Evolutionary conservation across 2,797 vertebrate genomes (phyloP).

Genomic region (Fundulus diaphanus): DNA sequence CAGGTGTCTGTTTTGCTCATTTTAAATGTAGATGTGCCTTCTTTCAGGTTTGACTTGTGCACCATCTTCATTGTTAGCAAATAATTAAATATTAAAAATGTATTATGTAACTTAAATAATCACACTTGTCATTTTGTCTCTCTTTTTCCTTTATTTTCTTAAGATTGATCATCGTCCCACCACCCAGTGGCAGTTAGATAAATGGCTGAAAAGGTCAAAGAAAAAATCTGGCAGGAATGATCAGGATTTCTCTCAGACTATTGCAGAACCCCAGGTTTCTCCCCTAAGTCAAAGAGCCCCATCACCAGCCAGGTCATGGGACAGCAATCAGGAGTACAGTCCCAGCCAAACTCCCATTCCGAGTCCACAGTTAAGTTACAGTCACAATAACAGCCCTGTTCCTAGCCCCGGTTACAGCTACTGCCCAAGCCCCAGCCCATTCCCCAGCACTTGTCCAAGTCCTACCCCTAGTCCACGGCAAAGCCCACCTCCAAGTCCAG

Average conservation of each 20-base stretch:
- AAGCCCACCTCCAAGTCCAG: constrained; percentile 59
- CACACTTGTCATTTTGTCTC: constrained; percentile 5
- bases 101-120: neutral
- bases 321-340: constrained; percentile 80
- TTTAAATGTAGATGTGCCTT: neutral
- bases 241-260: constrained; percentile 72
- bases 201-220: constrained; percentile 93
- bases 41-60: neutral
- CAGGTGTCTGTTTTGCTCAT: no score
- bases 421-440: constrained; percentile 78
- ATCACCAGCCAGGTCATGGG: constrained; percentile 80
- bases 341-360: constrained; percentile 78
- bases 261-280: constrained; percentile 49
- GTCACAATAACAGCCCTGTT: constrained; percentile 66
- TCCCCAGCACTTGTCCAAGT: constrained; percentile 76
- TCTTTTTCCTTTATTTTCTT: constrained; percentile 42
- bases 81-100: no score
- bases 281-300: constrained; percentile 68
- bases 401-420: constrained; percentile 78
- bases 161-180: constrained; percentile 85
- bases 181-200: constrained; percentile 97
- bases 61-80: neutral
- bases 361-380: constrained; percentile 82
- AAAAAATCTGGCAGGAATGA: constrained; percentile 84
- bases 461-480: constrained; percentile 69